Evolutionary conservation across 2,113 vertebrate species (phyloP), one percentile per base, ranked within the genome.

Genomic region (Marmota monax): DNA sequence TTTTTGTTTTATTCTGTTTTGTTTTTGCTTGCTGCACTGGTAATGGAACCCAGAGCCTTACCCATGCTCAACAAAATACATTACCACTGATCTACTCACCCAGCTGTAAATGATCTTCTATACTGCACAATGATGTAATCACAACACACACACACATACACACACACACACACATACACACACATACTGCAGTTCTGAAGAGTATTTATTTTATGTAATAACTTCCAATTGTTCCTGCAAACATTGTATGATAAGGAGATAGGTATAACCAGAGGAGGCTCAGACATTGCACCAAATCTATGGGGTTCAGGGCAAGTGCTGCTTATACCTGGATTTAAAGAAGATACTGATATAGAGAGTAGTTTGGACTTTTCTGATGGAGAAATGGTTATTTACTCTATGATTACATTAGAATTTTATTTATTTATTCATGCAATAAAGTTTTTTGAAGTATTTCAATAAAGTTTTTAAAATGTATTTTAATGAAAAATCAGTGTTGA

Each of bases 261-360:
- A 12, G 2, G 1, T 2, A 0, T 72, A 10, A 13, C 0, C 58
- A 70, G 10, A 53, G 14, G 14, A 53, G 34, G 48, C 6, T 77
- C 69, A 37, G 61, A 27, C 4, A 32, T 18, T 9, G 5, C 9
- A 25, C 10, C 4, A 61, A 13, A 73, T 70, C 25, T 70, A 23
- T 9, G 63, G 16, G 12, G 1, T 5, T 23, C 34, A 69, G 7
- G 16, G 3, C 6, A 37, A 45, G 8, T 18, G 2, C 5, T 51
- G 73, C 29, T 65, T 74, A 84, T 39, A 2, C 1, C 5, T 56
- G 29, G 18, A 34, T 56, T 78, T n/a, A 56, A 48, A 5, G 0
- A 73, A 72, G 2, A 4, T 10, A 7, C 7, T 39, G 9, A 4
- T 1, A 2, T 7, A 70, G 45, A 82, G 5, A 20, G 1, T 27